Base-by-base conservation (phyloP, 2,888 invertebrate genomes). In the Brachyptera risi region DNA sequence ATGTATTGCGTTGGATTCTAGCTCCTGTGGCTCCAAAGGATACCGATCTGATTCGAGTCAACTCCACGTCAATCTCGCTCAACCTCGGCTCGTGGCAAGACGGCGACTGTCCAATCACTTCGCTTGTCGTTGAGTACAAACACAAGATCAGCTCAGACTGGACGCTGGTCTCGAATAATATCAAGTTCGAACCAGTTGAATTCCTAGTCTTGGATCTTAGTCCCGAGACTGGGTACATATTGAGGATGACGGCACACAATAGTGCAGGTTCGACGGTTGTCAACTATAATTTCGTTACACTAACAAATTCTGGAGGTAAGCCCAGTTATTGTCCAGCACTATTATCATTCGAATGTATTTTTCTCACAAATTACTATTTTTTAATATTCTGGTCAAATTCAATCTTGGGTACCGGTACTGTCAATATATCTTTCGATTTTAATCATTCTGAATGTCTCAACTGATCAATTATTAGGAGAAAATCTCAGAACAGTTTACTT, bases 11-110 rank as follows among this genome's bases (percentile, higher is more conserved):
- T n/a, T n/a, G n/a, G n/a, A n/a, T 37, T 44, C 47, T 69, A 77
- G 77, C 71, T 44, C 76, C 77, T n/a, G 71, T 74, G 21, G 71
- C 71, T 61, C 75, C 77, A 1, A 67, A 73, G 17, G 72, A 73
- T 62, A 72, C 70, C 59, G 69, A 73, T 60, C 68, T 77, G 17
- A 64, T 77, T 40, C 67, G 70, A 4, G 70, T 74, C 7, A 76
- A 76, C 63, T 71, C 73, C 1, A 75, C 76, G 1, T 75, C 73
- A 26, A 72, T 76, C 23, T 69, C 73, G 58, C 70, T 78, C 23
- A 72, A 74, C 66, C 68, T 77, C 40, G 71, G 68, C 37, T 69
- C 74, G 3, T 78, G 77, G 77, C 67, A 69, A 64, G 71, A 70
- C 15, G 72, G 73, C 19, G 74, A 74, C 7, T 78, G 78, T 65